Evolutionary conservation across 2,888 invertebrate genomes (phyloP).

Genomic region (Eristalinus sepulchralis): DNA sequence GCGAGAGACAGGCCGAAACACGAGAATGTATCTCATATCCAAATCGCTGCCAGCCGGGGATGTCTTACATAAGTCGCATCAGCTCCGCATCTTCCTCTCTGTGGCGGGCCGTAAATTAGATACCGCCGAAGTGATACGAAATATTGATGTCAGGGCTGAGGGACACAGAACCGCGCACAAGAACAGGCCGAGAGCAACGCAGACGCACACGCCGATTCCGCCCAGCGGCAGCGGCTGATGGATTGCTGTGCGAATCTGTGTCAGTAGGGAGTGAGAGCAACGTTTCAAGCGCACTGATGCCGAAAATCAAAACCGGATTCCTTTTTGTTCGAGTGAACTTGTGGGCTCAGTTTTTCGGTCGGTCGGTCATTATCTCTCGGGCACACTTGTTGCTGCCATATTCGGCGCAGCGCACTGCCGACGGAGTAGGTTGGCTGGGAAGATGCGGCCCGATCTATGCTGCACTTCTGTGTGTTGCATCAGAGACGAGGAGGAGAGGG

Average conservation of each 20-base stretch:
- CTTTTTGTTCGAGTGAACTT: conserved; percentile 57
- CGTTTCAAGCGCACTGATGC: conserved; percentile 52
- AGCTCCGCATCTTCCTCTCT: conserved; percentile 27
- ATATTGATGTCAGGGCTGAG: conserved; percentile 69
- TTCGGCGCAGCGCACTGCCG: conserved; percentile 10
- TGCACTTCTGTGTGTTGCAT: conserved; percentile 44
- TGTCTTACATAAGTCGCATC: conserved; percentile 37
- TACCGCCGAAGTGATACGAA: conserved; percentile 50
- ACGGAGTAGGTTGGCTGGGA: conserved; percentile 25
- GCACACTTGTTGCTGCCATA: conserved; percentile 36
- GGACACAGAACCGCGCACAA: conserved; percentile 1
- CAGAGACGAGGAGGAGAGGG: conserved; percentile 9
- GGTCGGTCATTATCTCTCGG: conserved; percentile 57
- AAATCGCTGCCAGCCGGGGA: conserved; percentile 27
- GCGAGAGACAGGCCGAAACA: conserved; percentile 42
- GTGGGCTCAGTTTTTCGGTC: conserved; percentile 49
- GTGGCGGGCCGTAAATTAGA: conserved; percentile 50
- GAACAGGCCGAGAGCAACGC: conserved; percentile 38
- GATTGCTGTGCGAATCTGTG: conserved; percentile 43
- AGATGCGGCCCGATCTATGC: conserved; percentile 39
- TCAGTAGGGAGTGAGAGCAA: conserved; percentile 48
- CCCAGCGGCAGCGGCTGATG: conserved; percentile 4
- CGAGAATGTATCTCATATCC: conserved; percentile 55
- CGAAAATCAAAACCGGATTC: conserved; percentile 69
- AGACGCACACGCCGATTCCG: conserved; percentile 8